These are phyloP conservation scores for Pseudococcus longispinus DNA, from an alignment of 2,888 invertebrate genomes.

Conservation along the genomic window DNA sequence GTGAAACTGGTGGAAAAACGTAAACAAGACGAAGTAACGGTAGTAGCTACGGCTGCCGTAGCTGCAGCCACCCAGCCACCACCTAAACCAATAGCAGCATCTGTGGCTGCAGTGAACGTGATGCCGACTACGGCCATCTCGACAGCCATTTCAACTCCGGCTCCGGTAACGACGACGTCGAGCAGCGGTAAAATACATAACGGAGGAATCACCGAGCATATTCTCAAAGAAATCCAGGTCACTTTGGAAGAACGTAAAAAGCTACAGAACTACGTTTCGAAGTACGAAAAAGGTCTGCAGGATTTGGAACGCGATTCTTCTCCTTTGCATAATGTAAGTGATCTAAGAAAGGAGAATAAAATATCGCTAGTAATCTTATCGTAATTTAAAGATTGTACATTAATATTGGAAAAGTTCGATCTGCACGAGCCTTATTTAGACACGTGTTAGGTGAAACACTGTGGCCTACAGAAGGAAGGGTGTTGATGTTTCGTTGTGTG, in stretches of 20 bases:
- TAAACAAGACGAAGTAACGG: conserved; percentile 52
- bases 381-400: background rate
- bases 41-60: conserved; percentile 10
- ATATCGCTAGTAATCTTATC: background rate
- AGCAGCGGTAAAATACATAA: background rate
- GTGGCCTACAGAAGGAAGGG: background rate
- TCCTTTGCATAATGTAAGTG: conserved; percentile 57
- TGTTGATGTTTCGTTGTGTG: background rate
- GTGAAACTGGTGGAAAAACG: conserved; percentile 67
- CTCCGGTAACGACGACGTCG: conserved; percentile 4
- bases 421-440: background rate
- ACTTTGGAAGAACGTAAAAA: conserved; percentile 84
- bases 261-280: conserved; percentile 70
- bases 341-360: background rate
- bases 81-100: background rate
- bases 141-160: conserved; percentile 41
- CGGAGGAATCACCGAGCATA: conserved; percentile 72
- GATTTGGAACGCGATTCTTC: conserved; percentile 54
- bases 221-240: conserved; percentile 84
- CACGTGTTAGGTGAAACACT: background rate
- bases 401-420: conserved; percentile 1
- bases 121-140: conserved; percentile 20
- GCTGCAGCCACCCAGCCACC: background rate
- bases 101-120: background rate
- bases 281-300: conserved; percentile 57